Percentiles rank a stretch among this genome's conserved stretches.
Conservation (phyloP, 1,140 invertebrate genomes). For the Rhopalosiphum padi region DNA sequence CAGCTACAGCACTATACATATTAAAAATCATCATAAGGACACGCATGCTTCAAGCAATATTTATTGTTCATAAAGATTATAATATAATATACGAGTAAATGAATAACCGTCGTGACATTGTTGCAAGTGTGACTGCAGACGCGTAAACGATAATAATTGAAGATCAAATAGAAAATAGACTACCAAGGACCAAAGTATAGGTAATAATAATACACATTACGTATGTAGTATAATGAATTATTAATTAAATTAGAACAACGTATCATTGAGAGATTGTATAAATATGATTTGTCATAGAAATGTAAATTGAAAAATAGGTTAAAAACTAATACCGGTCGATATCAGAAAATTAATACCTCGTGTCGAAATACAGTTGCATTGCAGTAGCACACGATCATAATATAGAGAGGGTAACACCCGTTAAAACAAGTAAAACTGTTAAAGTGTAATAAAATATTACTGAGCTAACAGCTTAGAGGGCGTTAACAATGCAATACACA, state of each 20-base stretch:
- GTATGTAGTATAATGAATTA: not conserved
- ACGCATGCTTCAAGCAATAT: not conserved
- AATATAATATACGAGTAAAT: not conserved
- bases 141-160: slow-evolving; percentile 9
- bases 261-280: not conserved
- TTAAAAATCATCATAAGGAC: too few relatives aligned
- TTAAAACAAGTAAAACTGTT: not conserved
- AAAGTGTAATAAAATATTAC: not conserved
- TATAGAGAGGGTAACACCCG: not conserved
- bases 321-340: not conserved
- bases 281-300: not conserved
- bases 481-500: not conserved
- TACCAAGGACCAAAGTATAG: not conserved
- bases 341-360: not conserved
- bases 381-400: not conserved
- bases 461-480: not conserved
- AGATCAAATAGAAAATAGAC: not conserved
- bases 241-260: not conserved
- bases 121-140: not conserved
- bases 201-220: too few relatives aligned
- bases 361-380: not conserved
- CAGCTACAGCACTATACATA: not conserved
- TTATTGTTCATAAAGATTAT: not conserved
- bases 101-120: not conserved
- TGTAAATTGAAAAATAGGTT: slow-evolving; percentile 7